Conservation (phyloP, 1,140 invertebrate genomes). For the Megathymus violae region DNA sequence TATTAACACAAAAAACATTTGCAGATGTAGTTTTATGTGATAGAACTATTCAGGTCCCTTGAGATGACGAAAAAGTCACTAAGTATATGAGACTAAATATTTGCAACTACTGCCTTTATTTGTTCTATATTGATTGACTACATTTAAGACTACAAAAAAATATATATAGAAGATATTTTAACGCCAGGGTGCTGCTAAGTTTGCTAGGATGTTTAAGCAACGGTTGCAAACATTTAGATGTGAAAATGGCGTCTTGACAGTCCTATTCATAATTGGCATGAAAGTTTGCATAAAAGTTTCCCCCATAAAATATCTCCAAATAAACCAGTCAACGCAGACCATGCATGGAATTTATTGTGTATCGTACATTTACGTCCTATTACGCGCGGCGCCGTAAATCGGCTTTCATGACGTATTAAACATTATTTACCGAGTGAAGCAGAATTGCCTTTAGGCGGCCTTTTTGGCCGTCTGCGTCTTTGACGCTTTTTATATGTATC, state of each 20-base stretch:
- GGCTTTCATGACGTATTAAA: conserved; percentile 25
- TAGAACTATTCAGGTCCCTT: no score
- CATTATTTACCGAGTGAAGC: conserved; percentile 27
- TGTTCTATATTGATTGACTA: no score
- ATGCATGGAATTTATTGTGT: conserved; percentile 20
- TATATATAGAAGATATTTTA: no score
- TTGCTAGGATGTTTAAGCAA: no score
- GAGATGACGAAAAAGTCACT: no score
- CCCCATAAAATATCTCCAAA: not conserved
- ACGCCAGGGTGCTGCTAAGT: no score
- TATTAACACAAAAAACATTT: no score
- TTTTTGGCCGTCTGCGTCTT: conserved; percentile 24
- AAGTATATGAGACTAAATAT: no score
- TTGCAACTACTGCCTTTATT: no score
- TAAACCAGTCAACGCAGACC: not conserved
- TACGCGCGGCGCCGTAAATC: conserved; percentile 17
- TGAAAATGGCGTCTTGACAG: not conserved
- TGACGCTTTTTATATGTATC: not conserved
- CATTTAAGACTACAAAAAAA: no score
- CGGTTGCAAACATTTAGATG: no score
- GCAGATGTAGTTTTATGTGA: no score
- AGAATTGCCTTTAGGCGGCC: conserved; percentile 28
- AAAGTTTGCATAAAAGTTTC: not conserved
- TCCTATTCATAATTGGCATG: not conserved
- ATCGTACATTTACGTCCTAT: conserved; percentile 17